phyloP scores from a whole-genome alignment of 2,797 vertebrate species.

The Erethizon dorsatum region DNA sequence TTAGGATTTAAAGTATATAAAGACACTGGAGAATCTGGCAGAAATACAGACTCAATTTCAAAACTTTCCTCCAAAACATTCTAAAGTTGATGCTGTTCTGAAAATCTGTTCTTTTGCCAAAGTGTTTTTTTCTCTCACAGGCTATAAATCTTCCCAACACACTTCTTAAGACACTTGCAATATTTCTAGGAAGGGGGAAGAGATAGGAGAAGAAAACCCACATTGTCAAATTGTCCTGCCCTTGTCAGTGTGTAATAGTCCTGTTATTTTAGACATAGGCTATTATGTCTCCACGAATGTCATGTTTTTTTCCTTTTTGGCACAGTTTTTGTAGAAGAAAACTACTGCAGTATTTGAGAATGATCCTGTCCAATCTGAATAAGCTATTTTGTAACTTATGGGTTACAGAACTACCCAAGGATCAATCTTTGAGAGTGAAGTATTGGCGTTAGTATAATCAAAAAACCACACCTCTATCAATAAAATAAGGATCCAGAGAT shows the following conservation, averaged over 20 bases:
- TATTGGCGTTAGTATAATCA: background rate
- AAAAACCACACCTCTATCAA: background rate
- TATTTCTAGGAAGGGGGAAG: background rate
- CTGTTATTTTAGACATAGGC: background rate
- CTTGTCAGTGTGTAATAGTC: background rate
- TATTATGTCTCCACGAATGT: background rate
- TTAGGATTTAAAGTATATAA: conserved; percentile 3
- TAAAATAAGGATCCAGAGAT: background rate
- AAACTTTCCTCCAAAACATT: background rate
- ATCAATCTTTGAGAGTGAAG: background rate
- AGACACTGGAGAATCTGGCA: background rate
- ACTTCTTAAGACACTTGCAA: background rate
- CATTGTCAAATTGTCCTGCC: background rate
- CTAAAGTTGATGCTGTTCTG: background rate
- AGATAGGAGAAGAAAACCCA: background rate
- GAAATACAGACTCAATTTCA: conserved; percentile 44
- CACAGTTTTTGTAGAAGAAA: background rate
- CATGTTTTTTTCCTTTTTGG: background rate
- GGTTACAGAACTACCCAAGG: background rate
- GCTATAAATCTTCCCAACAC: background rate
- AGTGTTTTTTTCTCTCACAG: background rate
- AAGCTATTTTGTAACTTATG: background rate
- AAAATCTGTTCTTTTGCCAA: background rate
- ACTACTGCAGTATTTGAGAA: conserved; percentile 30
- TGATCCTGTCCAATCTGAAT: background rate